A percentile compares a stretch with the other conserved stretches of the same genome.
These are phyloP conservation scores for Dryobates pubescens DNA, from an alignment of 2,797 vertebrate genomes.

Conservation along the genomic window DNA sequence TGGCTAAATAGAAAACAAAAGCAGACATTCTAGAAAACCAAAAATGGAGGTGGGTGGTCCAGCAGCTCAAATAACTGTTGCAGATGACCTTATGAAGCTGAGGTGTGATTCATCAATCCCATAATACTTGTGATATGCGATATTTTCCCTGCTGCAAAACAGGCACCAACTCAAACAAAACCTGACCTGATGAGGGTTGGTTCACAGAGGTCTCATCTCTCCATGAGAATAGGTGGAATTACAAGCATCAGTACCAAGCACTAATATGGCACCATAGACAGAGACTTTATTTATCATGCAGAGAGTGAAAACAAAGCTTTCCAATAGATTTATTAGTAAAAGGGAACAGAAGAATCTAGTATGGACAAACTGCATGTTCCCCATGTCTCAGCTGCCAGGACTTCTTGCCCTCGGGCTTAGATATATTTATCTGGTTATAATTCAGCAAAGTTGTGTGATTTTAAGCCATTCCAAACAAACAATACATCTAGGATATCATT, in stretches of 20 bases:
- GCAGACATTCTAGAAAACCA: not conserved
- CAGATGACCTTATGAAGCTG: constrained; percentile 10
- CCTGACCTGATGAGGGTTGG: constrained; percentile 41
- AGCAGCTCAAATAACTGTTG: not conserved
- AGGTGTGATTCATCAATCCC: constrained; percentile 50
- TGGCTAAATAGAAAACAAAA: constrained; percentile 21
- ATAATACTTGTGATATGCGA: not conserved
- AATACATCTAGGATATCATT: constrained; percentile 38
- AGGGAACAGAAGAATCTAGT: constrained; percentile 53
- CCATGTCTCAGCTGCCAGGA: constrained; percentile 49
- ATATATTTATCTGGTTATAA: constrained; percentile 63
- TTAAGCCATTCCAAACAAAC: constrained; percentile 62
- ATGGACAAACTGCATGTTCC: constrained; percentile 55
- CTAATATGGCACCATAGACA: constrained; percentile 13
- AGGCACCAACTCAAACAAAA: constrained; percentile 55
- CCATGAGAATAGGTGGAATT: constrained; percentile 39
- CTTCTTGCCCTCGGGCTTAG: constrained; percentile 58
- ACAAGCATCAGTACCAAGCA: constrained; percentile 2
- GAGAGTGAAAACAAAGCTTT: constrained; percentile 68
- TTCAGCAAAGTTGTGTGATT: constrained; percentile 60
- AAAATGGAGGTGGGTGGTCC: constrained; percentile 51
- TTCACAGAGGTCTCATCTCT: constrained; percentile 49
- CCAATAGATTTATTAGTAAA: constrained; percentile 56
- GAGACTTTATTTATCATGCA: constrained; percentile 60
- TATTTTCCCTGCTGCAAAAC: constrained; percentile 5